These are phyloP conservation scores for Choloepus didactylus DNA, from an alignment of 2,797 vertebrate species.

Conservation along the genomic window DNA sequence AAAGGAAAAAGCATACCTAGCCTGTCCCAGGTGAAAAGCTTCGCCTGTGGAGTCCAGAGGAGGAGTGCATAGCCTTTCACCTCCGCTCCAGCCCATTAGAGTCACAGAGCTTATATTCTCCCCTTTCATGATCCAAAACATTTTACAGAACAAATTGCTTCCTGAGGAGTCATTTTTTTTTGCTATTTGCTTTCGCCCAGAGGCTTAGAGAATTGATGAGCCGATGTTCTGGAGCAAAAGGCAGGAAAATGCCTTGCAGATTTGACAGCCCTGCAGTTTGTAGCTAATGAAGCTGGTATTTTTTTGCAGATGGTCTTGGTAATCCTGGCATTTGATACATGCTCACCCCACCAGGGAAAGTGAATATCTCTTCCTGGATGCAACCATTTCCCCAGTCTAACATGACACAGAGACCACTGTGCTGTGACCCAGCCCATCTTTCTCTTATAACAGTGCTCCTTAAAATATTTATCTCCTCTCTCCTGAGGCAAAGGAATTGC, in stretches of 20 bases:
- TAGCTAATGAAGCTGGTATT: slow-evolving; percentile 55
- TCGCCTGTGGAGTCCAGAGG: not conserved
- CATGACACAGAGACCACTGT: not conserved
- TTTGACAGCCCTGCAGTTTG: slow-evolving; percentile 18
- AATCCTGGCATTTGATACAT: not conserved
- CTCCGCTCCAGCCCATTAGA: slow-evolving; percentile 34
- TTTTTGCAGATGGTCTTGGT: slow-evolving; percentile 67
- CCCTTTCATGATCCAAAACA: slow-evolving; percentile 44
- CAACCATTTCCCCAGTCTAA: not conserved
- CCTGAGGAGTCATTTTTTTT: slow-evolving; percentile 74
- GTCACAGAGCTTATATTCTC: slow-evolving; percentile 55
- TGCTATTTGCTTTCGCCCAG: slow-evolving; percentile 76
- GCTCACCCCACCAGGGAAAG: slow-evolving; percentile 15
- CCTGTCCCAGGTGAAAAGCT: not conserved
- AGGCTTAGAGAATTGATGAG: slow-evolving; percentile 67
- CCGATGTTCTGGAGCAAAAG: slow-evolving; percentile 42
- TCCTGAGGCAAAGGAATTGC: slow-evolving; percentile 28
- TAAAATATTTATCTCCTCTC: slow-evolving; percentile 47
- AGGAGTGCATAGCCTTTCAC: not conserved
- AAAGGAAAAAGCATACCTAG: not conserved
- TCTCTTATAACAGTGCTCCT: slow-evolving; percentile 39
- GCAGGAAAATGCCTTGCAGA: slow-evolving; percentile 71
- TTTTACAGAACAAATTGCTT: slow-evolving; percentile 82
- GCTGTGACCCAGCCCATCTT: slow-evolving; percentile 35
- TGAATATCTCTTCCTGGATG: not conserved